Evolutionary conservation across 1,140 invertebrate species (phyloP).

Genomic region (Lithobius niger): DNA sequence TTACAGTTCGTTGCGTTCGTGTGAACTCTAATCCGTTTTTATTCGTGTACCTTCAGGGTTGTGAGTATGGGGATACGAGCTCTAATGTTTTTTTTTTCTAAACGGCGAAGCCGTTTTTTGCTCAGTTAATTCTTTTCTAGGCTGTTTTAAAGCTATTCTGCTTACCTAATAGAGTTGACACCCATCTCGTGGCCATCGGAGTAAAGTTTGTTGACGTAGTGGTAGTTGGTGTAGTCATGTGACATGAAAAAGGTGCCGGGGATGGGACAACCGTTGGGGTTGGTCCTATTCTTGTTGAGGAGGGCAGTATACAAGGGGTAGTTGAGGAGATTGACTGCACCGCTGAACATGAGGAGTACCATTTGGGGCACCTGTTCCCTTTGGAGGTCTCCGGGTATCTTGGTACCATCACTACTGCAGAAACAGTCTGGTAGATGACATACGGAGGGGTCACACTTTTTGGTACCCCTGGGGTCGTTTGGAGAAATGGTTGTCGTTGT

Average conservation of each 20-base stretch:
- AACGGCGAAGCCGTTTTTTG: too few species aligned
- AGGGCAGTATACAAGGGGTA: slow-evolving; percentile 76
- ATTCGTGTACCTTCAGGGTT: too few species aligned
- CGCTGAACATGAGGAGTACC: slow-evolving; percentile 83
- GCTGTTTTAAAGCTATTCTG: too few species aligned
- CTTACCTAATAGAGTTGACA: slow-evolving; percentile 50
- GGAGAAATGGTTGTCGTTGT: slow-evolving; percentile 8
- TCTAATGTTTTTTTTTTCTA: too few species aligned
- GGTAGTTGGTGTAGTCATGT: slow-evolving; percentile 90
- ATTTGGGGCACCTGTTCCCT: slow-evolving; percentile 82
- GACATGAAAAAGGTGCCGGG: slow-evolving; percentile 88
- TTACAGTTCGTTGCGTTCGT: too few species aligned
- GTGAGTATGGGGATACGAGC: too few species aligned
- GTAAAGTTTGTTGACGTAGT: slow-evolving; percentile 74
- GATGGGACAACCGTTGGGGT: slow-evolving; percentile 80
- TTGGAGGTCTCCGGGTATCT: slow-evolving; percentile 64
- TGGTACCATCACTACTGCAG: slow-evolving; percentile 79
- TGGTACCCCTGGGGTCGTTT: slow-evolving; percentile 43
- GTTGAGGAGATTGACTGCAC: slow-evolving; percentile 82
- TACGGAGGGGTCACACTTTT: slow-evolving; percentile 54
- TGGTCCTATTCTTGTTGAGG: slow-evolving; percentile 58
- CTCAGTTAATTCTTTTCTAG: too few species aligned
- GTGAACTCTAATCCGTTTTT: too few species aligned
- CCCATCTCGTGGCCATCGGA: slow-evolving; percentile 83
- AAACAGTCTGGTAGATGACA: slow-evolving; percentile 83